Conservation (phyloP, 2,113 vertebrate species). For the Ivindomyrus marchei region DNA sequence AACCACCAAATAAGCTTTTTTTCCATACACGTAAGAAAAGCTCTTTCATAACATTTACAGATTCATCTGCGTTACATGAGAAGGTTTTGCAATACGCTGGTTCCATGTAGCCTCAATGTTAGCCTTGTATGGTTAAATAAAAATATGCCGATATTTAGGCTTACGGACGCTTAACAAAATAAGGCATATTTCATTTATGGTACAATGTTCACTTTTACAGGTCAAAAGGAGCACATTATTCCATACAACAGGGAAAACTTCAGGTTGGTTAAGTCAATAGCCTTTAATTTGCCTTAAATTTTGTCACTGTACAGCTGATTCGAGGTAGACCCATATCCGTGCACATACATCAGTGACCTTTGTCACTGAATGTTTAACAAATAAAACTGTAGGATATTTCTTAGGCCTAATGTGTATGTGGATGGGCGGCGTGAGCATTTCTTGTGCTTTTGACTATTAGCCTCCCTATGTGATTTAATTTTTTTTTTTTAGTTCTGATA, state of each 20-base stretch:
- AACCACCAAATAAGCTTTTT: not conserved
- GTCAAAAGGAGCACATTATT: not conserved
- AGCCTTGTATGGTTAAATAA: not conserved
- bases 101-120: not conserved
- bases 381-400: not conserved
- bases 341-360: not conserved
- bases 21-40: not conserved
- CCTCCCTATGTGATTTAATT: not conserved
- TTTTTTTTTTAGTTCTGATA: conserved; percentile 13
- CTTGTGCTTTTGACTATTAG: not conserved
- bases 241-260: not conserved
- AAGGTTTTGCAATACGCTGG: not conserved
- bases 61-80: not conserved
- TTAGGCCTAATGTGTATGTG: not conserved
- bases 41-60: not conserved
- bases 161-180: not conserved
- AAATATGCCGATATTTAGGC: not conserved
- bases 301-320: not conserved
- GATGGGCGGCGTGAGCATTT: not conserved
- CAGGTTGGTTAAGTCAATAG: not conserved
- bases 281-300: not conserved
- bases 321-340: not conserved
- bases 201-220: not conserved
- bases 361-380: not conserved
- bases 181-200: not conserved